phyloP scores from a whole-genome alignment of 2,797 vertebrate species.

The Esox lucius region DNA sequence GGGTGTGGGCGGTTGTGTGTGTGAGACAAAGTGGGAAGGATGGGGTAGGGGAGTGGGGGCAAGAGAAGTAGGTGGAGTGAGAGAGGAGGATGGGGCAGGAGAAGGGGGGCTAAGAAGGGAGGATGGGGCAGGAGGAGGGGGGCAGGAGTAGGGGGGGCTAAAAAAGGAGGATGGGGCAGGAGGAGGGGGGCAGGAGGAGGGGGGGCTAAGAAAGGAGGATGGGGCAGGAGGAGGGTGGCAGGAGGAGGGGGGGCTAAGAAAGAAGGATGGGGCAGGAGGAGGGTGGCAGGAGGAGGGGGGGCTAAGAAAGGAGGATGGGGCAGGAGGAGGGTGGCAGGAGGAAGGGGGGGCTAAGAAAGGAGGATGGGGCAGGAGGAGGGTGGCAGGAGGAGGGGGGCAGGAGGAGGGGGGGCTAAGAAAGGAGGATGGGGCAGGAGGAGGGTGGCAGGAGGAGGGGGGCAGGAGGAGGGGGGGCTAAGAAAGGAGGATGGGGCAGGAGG shows the following conservation, averaged over 20 bases:
- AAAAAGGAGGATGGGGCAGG: too few relatives aligned
- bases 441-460: constrained; percentile 50
- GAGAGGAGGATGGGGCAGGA: constrained; percentile 45
- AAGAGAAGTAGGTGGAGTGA: constrained; percentile 51
- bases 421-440: constrained; percentile 52
- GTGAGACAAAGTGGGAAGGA: constrained; percentile 55
- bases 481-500: too few relatives aligned
- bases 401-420: too few relatives aligned
- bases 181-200: constrained; percentile 47
- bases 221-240: constrained; percentile 56
- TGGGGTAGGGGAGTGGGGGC: constrained; percentile 54
- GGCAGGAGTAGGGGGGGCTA: too few relatives aligned
- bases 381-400: constrained; percentile 1
- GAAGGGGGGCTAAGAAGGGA: constrained; percentile 30
- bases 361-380: constrained; percentile 48
- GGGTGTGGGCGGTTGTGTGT: constrained; percentile 25
- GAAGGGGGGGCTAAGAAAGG: too few relatives aligned
- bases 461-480: constrained; percentile 46
- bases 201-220: constrained; percentile 38
- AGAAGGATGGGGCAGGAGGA: too few relatives aligned
- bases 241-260: too few relatives aligned
- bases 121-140: too few relatives aligned
- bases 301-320: background rate
- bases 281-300: constrained; percentile 43
- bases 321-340: too few relatives aligned